Evolutionary conservation across 2,797 vertebrate species (phyloP).

Genomic region (Toxotes lorentzi): DNA sequence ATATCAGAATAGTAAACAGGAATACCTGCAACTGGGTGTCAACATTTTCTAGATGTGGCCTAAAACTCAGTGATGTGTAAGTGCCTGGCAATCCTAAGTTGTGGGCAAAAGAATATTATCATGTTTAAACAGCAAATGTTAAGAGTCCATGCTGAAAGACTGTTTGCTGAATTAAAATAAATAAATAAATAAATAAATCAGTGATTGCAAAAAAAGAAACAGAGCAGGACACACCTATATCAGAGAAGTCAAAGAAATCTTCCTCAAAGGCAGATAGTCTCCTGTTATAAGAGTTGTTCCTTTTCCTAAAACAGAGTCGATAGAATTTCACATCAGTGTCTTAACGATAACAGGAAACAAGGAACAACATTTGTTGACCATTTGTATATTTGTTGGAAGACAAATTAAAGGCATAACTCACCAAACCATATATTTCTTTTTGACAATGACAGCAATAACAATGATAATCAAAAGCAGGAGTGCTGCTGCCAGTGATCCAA

Average conservation of each 20-base stretch:
- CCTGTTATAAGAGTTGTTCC: slow-evolving; percentile 10
- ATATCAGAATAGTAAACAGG: slow-evolving; percentile 4
- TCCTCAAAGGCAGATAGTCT: slow-evolving; percentile 64
- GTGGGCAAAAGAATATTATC: slow-evolving; percentile 18
- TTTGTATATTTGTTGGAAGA: background rate
- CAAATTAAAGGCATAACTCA: slow-evolving; percentile 45
- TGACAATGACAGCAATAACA: slow-evolving; percentile 54
- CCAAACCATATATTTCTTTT: slow-evolving; percentile 57
- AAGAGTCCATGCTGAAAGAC: background rate
- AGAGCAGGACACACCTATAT: slow-evolving; percentile 45
- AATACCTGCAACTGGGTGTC: slow-evolving; percentile 41
- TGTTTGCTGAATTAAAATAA: background rate
- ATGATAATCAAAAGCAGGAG: slow-evolving; percentile 71
- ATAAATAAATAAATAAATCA: background rate
- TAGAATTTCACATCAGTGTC: background rate
- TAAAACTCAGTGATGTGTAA: slow-evolving; percentile 10
- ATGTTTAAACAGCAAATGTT: slow-evolving; percentile 4
- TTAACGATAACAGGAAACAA: background rate
- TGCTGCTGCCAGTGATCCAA: slow-evolving; percentile 77
- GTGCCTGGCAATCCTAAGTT: slow-evolving; percentile 21
- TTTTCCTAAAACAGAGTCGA: slow-evolving; percentile 35
- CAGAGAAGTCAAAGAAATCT: slow-evolving; percentile 78
- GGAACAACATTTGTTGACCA: background rate
- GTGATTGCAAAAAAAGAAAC: background rate
- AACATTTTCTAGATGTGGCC: slow-evolving; percentile 24